A percentile compares a stretch with the other conserved stretches of the same genome.
phyloP scores from a whole-genome alignment of 2,797 vertebrate genomes.

The Heterohyrax brucei region DNA sequence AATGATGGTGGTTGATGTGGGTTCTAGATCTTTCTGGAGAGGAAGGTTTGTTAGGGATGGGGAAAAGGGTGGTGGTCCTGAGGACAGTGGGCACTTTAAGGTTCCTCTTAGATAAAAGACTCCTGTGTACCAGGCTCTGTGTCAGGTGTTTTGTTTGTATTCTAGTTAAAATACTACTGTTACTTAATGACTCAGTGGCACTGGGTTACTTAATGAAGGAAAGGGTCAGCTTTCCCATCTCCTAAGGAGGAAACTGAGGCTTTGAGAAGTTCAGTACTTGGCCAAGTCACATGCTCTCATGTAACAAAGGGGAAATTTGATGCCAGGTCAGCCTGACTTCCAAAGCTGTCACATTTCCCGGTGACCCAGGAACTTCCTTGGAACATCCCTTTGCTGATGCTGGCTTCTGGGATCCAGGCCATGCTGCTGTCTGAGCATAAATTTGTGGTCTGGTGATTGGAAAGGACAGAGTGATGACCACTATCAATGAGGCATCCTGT shows the following conservation, averaged over 20 bases:
- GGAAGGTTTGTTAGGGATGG: not conserved
- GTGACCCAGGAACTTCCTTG: not conserved
- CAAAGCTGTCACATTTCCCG: not conserved
- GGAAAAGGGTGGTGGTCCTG: not conserved
- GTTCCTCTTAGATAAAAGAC: not conserved
- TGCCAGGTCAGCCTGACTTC: not conserved
- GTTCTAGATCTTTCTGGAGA: not conserved
- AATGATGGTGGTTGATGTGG: not conserved
- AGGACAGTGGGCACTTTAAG: not conserved
- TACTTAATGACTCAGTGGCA: not conserved
- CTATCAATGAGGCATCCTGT: rapidly evolving
- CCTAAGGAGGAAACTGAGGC: not conserved
- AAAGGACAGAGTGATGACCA: not conserved
- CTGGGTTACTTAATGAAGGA: not conserved
- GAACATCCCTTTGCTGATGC: not conserved
- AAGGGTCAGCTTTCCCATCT: not conserved
- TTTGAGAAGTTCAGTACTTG: not conserved
- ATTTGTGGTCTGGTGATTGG: not conserved
- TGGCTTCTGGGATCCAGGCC: not conserved
- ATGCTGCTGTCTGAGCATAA: not conserved
- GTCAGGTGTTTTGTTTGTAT: not conserved
- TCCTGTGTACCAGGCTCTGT: not conserved
- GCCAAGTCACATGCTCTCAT: not conserved
- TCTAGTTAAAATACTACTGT: not conserved
- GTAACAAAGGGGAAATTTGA: not conserved